Evolutionary conservation across 2,888 invertebrate genomes (phyloP).

Genomic region (Polyommatus iphigenia): DNA sequence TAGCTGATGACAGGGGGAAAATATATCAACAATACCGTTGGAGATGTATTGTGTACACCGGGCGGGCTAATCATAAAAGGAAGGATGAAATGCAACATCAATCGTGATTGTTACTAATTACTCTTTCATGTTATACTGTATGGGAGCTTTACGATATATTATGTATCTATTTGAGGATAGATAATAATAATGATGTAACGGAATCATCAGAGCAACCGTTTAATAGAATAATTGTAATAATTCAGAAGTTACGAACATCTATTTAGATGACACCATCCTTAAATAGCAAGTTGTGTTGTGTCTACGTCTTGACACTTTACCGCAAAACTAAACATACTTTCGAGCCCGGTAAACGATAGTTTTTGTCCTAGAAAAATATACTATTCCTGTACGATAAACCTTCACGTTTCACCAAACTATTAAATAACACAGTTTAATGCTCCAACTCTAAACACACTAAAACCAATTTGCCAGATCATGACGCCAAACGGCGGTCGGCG

Average conservation of each 20-base stretch:
- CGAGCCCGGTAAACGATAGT: no score
- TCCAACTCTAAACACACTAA: slow-evolving; percentile 14
- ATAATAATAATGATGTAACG: neutral
- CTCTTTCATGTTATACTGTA: neutral
- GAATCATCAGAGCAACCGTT: no score
- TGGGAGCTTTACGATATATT: neutral
- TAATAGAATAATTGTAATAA: no score
- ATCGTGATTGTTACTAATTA: neutral
- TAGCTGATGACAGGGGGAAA: slow-evolving; percentile 33
- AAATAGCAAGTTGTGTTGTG: no score
- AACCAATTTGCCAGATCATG: slow-evolving; percentile 35
- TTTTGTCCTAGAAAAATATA: no score
- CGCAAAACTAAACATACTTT: neutral
- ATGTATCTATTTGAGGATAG: neutral
- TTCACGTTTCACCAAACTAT: neutral
- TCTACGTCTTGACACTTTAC: neutral
- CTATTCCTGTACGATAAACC: neutral
- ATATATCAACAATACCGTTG: neutral
- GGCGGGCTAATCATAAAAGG: neutral
- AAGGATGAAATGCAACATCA: neutral
- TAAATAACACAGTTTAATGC: neutral
- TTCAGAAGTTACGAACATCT: no score
- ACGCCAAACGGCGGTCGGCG: neutral
- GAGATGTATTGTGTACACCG: neutral
- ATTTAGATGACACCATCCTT: no score